Percentiles rank a stretch among this genome's conserved stretches.
Evolutionary conservation across 2,888 invertebrate genomes (phyloP).

Genomic region (Sarcophaga variegata): DNA sequence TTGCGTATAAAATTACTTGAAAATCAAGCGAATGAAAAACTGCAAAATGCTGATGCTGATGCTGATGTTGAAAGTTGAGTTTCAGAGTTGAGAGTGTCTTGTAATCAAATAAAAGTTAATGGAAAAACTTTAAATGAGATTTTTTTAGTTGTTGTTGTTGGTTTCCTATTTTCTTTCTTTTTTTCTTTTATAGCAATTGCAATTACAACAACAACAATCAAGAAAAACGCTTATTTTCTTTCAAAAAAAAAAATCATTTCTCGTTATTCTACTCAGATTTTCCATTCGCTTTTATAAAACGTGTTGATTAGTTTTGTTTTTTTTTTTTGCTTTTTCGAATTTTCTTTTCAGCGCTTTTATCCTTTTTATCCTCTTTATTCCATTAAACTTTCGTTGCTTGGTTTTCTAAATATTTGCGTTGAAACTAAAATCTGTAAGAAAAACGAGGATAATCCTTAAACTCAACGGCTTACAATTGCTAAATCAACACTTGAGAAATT

Average conservation of each 20-base stretch:
- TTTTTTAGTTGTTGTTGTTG: constrained; percentile 8
- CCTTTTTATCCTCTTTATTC: not conserved
- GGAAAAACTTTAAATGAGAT: constrained; percentile 69
- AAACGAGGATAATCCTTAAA: constrained; percentile 35
- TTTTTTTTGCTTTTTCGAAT: not conserved
- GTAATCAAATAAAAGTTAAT: constrained; percentile 67
- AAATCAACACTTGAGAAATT: constrained; percentile 56
- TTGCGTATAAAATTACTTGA: not conserved
- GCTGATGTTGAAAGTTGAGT: not conserved
- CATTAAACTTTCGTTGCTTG: not conserved
- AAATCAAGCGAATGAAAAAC: constrained; percentile 6
- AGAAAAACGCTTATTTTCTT: constrained; percentile 2
- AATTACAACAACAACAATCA: constrained; percentile 9
- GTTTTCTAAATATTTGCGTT: not conserved
- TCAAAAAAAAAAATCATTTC: not conserved
- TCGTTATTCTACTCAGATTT: not conserved
- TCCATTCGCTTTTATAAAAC: constrained; percentile 42
- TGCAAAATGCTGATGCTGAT: constrained; percentile 1
- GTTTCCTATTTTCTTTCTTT: not conserved
- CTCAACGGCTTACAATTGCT: constrained; percentile 59
- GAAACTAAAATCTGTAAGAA: not conserved
- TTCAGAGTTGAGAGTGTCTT: constrained; percentile 24
- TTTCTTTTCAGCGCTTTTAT: not conserved
- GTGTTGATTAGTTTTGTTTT: constrained; percentile 51
- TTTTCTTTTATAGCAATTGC: not conserved